Conservation (phyloP, 2,888 invertebrate genomes). For the Agrotis exclamationis region DNA sequence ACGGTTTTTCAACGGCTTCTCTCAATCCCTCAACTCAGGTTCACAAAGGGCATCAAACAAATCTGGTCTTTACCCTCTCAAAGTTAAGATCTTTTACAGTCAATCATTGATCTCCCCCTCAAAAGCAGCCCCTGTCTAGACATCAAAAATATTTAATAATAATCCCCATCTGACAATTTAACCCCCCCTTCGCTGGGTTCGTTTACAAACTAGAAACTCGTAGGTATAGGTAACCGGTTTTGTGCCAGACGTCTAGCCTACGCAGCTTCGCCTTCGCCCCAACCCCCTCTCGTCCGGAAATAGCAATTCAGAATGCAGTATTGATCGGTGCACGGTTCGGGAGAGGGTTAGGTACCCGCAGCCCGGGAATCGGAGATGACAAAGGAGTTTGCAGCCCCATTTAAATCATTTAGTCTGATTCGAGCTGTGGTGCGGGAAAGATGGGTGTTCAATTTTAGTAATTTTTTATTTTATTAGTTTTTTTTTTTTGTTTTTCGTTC, state of each 20-base stretch:
- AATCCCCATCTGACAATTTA: slow-evolving; percentile 23
- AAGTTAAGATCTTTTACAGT: slow-evolving; percentile 14
- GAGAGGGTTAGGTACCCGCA: slow-evolving; percentile 7
- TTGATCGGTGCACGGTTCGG: slow-evolving; percentile 46
- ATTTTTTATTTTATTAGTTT: no score
- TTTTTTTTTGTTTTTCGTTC: not conserved
- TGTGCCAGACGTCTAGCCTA: slow-evolving; percentile 51
- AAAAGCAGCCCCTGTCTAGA: slow-evolving; percentile 43
- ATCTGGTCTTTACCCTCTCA: slow-evolving; percentile 10
- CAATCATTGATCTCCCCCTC: slow-evolving; percentile 4
- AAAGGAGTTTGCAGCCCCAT: slow-evolving; percentile 21
- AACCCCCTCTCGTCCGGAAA: slow-evolving; percentile 44
- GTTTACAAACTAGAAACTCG: slow-evolving; percentile 17
- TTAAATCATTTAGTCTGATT: slow-evolving; percentile 40
- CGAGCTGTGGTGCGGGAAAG: slow-evolving; percentile 12
- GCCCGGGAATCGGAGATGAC: slow-evolving; percentile 21
- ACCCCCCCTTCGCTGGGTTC: slow-evolving; percentile 20
- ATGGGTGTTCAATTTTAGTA: slow-evolving; percentile 2
- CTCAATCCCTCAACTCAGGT: not conserved
- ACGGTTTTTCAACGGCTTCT: slow-evolving; percentile 1
- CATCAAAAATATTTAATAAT: slow-evolving; percentile 40
- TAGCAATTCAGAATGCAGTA: slow-evolving; percentile 59
- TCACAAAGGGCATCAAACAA: slow-evolving; percentile 4
- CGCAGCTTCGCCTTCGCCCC: slow-evolving; percentile 33
- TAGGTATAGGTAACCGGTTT: slow-evolving; percentile 51